Percentiles rank a stretch among this genome's conserved stretches.
Evolutionary conservation across 2,113 vertebrate species (phyloP).

Genomic region (Chlamydotis undulata): DNA sequence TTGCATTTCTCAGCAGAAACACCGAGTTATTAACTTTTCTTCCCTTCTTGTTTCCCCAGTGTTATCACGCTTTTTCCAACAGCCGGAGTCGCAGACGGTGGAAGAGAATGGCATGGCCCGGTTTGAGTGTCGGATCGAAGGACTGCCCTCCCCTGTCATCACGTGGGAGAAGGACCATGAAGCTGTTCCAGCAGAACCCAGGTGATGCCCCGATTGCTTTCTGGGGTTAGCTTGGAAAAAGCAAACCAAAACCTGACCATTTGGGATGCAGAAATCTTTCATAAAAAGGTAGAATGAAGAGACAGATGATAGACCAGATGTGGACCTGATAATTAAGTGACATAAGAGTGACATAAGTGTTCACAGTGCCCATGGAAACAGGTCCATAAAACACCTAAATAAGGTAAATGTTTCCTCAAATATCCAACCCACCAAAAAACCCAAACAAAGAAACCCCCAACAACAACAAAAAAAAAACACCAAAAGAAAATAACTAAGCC

Average conservation of each 20-base stretch:
- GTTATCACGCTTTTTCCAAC: constrained; percentile 83
- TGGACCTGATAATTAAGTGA: background rate
- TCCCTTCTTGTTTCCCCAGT: constrained; percentile 69
- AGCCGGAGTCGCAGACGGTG: constrained; percentile 85
- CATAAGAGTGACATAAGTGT: background rate
- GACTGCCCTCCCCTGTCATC: constrained; percentile 87
- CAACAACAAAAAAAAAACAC: background rate
- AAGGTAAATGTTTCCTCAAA: background rate
- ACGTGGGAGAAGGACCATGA: constrained; percentile 90
- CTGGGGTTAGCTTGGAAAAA: background rate
- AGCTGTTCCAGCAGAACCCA: constrained; percentile 77
- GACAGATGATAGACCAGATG: background rate
- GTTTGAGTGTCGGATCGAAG: constrained; percentile 89
- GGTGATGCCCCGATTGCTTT: constrained; percentile 73
- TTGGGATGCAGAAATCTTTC: background rate
- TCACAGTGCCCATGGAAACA: background rate
- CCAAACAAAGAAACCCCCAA: background rate
- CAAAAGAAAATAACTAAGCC: background rate
- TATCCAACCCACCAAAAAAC: background rate
- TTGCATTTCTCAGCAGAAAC: background rate
- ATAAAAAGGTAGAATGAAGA: background rate
- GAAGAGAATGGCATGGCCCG: constrained; percentile 83
- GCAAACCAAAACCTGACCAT: background rate
- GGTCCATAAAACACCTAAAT: background rate
- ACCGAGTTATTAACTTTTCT: background rate